phyloP scores from a whole-genome alignment of 2,113 vertebrate species.

The Chaetura pelagica region DNA sequence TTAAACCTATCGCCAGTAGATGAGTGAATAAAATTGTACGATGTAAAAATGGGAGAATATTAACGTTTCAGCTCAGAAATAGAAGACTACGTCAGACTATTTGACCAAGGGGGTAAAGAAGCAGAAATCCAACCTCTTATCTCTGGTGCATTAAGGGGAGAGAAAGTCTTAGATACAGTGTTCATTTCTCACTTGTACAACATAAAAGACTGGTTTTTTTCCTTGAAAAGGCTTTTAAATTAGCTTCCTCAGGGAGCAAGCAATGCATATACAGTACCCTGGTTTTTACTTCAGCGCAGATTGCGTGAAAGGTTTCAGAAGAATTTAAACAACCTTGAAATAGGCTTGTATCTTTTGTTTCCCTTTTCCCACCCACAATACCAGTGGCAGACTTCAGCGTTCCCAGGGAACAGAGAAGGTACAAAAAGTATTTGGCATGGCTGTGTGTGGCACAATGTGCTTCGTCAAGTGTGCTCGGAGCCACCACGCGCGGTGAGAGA shows the following conservation, averaged over 20 bases:
- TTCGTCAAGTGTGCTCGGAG: not conserved
- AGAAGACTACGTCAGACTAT: not conserved
- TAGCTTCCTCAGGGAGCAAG: not conserved
- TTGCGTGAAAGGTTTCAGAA: not conserved
- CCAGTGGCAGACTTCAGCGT: conserved; percentile 1
- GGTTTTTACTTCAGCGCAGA: not conserved
- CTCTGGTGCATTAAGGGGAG: not conserved
- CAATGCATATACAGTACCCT: not conserved
- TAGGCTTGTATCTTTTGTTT: not conserved
- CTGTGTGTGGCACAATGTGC: not conserved
- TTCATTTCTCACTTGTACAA: not conserved
- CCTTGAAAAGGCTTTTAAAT: not conserved
- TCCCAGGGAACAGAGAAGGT: conserved; percentile 6
- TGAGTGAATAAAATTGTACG: not conserved
- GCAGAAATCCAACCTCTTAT: not conserved
- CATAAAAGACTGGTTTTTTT: not conserved
- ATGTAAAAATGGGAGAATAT: not conserved
- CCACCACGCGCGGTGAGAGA: not conserved
- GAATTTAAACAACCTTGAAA: conserved; percentile 36
- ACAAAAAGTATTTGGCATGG: conserved; percentile 8
- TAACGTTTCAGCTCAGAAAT: not conserved
- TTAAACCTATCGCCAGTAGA: not conserved
- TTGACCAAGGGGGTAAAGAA: not conserved
- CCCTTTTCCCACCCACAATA: conserved; percentile 1
- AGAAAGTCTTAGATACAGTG: not conserved